phyloP scores from a whole-genome alignment of 1,140 invertebrate genomes.

The Globodera ellingtonae region DNA sequence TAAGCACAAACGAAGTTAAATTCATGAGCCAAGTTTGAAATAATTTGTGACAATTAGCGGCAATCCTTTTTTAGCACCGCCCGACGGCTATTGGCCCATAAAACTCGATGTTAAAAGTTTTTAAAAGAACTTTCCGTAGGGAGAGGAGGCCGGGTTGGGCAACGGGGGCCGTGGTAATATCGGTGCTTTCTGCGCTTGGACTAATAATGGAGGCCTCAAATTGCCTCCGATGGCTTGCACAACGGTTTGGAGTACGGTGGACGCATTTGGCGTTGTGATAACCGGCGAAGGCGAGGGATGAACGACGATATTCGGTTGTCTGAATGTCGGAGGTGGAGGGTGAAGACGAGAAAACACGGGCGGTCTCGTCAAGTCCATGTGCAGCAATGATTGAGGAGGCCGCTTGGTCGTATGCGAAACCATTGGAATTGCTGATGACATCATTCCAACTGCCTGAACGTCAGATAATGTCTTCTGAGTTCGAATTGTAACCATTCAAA shows the following conservation, averaged over 20 bases:
- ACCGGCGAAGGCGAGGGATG: neutral
- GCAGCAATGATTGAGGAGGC: slow-evolving; percentile 7
- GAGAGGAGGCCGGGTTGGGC: neutral
- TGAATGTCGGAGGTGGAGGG: slow-evolving; percentile 11
- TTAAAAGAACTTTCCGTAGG: slow-evolving; percentile 26
- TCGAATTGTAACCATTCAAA: neutral
- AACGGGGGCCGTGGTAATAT: neutral
- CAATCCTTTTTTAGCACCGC: no score
- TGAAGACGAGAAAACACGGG: neutral
- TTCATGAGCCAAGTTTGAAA: no score
- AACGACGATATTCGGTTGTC: neutral
- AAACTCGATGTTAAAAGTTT: neutral
- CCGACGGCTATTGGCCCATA: neutral
- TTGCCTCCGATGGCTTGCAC: slow-evolving; percentile 26
- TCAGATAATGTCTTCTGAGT: neutral
- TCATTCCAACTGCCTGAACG: neutral
- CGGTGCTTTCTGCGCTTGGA: neutral
- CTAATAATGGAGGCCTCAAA: neutral
- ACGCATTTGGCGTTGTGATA: slow-evolving; percentile 3
- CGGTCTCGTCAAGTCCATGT: neutral
- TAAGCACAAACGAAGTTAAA: no score
- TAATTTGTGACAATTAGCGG: no score
- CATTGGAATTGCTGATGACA: neutral
- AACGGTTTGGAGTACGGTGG: slow-evolving; percentile 21
- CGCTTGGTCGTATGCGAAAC: neutral